phyloP scores from a whole-genome alignment of 2,113 vertebrate species.

The Chinchilla lanigera region DNA sequence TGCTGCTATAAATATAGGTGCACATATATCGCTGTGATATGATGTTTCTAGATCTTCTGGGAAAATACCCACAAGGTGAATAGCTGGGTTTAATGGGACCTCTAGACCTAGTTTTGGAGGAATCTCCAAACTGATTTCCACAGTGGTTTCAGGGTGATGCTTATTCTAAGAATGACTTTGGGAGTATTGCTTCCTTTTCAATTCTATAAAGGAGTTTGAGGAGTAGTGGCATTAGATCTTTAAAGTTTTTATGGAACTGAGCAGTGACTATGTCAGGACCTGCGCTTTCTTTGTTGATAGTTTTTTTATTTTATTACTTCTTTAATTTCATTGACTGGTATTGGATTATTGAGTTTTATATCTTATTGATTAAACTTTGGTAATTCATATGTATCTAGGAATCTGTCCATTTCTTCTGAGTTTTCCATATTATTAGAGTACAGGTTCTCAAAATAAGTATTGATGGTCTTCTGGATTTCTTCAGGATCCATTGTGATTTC shows the following conservation, averaged over 20 bases:
- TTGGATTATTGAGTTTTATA: not conserved
- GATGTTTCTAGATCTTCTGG: no score
- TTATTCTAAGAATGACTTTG: not conserved
- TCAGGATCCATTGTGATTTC: not conserved
- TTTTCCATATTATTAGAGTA: not conserved
- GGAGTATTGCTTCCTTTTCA: not conserved
- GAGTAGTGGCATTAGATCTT: not conserved
- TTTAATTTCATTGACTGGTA: not conserved
- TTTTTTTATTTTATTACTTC: not conserved
- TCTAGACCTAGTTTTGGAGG: no score
- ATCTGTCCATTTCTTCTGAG: not conserved
- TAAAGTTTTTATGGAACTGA: not conserved
- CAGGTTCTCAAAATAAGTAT: not conserved
- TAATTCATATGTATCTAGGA: not conserved
- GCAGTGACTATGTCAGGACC: not conserved
- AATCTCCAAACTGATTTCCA: no score
- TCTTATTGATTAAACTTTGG: not conserved
- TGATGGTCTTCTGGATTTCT: not conserved
- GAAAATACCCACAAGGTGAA: no score
- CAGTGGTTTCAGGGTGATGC: no score
- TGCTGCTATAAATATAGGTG: no score
- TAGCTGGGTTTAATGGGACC: no score
- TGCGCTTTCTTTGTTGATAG: not conserved
- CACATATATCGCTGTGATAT: no score
- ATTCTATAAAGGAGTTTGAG: not conserved